Percentiles rank a stretch among this genome's conserved stretches.
Evolutionary conservation across 2,113 vertebrate species (phyloP).

Genomic region (pig (Sus scrofa)): T2T-Sscrofa CM000828.6:47883001-47883500

Average conservation of each 20-base stretch:
- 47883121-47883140: not conserved
- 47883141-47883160: not conserved
- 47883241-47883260: not conserved
- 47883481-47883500: not conserved
- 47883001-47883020: conserved; percentile 21
- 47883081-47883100: not conserved
- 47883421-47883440: not conserved
- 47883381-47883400: conserved; percentile 42
- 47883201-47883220: not conserved
- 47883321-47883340: conserved; percentile 6
- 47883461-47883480: not conserved
- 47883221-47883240: not conserved
- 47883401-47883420: conserved; percentile 25
- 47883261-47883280: not conserved
- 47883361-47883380: conserved; percentile 22
- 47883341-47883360: not conserved
- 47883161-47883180: not conserved
- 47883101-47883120: not conserved
- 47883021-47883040: not conserved
- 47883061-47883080: not conserved
- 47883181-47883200: not conserved
- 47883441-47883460: not conserved
- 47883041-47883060: not conserved
- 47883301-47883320: conserved; percentile 25
- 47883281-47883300: not conserved